Evolutionary conservation across 2,113 vertebrate genomes (phyloP), one percentile per base, ranked within the genome.

Genomic region (Lophura nycthemera): DNA sequence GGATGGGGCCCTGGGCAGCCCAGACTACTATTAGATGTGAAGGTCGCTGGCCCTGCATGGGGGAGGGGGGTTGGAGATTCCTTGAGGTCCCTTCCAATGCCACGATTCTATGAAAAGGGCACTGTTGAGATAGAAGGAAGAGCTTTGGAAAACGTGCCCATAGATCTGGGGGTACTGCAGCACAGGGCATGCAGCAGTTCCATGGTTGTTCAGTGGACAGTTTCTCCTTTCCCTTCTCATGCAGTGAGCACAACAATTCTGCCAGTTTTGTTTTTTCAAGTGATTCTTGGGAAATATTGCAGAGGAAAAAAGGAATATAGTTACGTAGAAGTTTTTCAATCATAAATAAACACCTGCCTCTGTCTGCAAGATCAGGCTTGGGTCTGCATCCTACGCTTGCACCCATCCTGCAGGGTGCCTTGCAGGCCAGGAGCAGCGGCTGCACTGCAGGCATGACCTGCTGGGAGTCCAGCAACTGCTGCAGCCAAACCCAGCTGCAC

Each of bases 401-500:
- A 4, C 22, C 10, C 0, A 8, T 3, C 32, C 63, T 1, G 4
- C 10, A 2, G 50, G 19, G 7, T 17, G 11, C n/a, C 66, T 38
- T 17, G 0, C 11, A 2, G 77, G 14, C 15, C 43, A 1, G 63
- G 18, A 40, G 8, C 6, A 43, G 14, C 19, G 38, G 5, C 42
- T 6, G 22, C 1, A 5, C 60, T 9, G 45, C 1, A 30, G 2
- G n/a, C 45, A 11, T 1, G 24, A 40, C 36, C 6, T 6, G 29
- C 57, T 47, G 70, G n/a, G 20, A 48, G n/a, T 22, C 45, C 81
- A 36, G 43, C 10, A 60, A 8, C 20, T 10, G 43, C 82, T 24
- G 50, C 50, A 48, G 12, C 60, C 63, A 85, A 73, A 5, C 38
- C 45, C 45, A 38, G 38, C 38, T 11, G 19, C 73, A 52, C 10